A percentile compares a stretch with the other conserved stretches of the same genome.
phyloP scores from a whole-genome alignment of 2,113 vertebrate species.

The Ophiodon elongatus region DNA sequence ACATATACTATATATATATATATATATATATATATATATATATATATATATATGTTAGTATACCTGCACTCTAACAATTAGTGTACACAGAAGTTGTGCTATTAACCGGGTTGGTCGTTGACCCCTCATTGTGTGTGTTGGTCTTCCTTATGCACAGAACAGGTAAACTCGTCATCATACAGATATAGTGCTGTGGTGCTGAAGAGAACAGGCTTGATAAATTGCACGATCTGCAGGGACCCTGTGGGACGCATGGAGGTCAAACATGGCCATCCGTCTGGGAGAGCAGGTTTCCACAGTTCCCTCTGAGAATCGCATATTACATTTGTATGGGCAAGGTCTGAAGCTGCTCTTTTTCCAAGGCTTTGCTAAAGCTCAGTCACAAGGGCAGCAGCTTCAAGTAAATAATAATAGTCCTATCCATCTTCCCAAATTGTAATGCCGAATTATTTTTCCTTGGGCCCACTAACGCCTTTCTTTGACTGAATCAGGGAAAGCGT shows the following conservation, averaged over 20 bases:
- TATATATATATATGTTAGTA: too few relatives aligned
- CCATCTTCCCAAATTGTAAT: slow-evolving; percentile 64
- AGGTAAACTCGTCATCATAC: slow-evolving; percentile 14
- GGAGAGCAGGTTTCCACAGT: slow-evolving; percentile 37
- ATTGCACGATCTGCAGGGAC: slow-evolving; percentile 56
- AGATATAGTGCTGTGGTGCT: neutral
- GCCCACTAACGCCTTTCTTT: slow-evolving; percentile 10
- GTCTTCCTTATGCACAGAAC: neutral
- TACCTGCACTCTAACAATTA: neutral
- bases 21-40: too few relatives aligned
- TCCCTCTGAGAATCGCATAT: slow-evolving; percentile 46
- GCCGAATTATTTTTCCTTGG: slow-evolving; percentile 49
- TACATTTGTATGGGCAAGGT: slow-evolving; percentile 52
- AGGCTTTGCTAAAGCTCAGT: slow-evolving; percentile 47
- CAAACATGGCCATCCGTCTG: slow-evolving; percentile 52
- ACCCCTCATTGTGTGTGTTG: neutral
- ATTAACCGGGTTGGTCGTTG: neutral
- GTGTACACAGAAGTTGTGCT: neutral
- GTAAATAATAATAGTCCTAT: slow-evolving; percentile 70
- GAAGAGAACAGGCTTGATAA: slow-evolving; percentile 60
- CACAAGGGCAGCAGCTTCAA: slow-evolving; percentile 40
- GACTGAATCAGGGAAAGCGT: slow-evolving; percentile 16
- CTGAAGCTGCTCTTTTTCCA: slow-evolving; percentile 31
- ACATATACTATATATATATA: too few relatives aligned
- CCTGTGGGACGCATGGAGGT: slow-evolving; percentile 55